These are phyloP conservation scores for Abrostola tripartita DNA, from an alignment of 2,888 invertebrate genomes.

Conservation along the genomic window DNA sequence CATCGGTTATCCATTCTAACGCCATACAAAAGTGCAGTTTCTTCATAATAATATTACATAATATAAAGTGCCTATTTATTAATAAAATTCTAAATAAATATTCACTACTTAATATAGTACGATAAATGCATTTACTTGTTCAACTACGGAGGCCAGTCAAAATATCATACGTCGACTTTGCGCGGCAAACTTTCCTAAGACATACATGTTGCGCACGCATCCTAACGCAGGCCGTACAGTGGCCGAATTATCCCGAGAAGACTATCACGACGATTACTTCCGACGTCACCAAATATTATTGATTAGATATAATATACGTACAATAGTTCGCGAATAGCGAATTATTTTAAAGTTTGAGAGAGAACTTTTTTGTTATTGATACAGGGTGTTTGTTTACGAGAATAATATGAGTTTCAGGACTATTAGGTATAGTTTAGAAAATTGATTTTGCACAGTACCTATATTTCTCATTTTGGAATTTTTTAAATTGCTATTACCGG, in stretches of 20 bases:
- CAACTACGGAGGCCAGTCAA: conserved; percentile 50
- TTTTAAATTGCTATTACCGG: too few relatives aligned
- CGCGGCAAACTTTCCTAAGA: conserved; percentile 11
- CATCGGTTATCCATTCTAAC: neutral
- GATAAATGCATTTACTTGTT: conserved; percentile 48
- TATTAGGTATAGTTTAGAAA: too few relatives aligned
- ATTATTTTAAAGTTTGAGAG: too few relatives aligned
- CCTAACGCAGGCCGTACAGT: neutral
- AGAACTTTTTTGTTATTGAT: too few relatives aligned
- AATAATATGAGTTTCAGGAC: too few relatives aligned
- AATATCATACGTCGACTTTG: conserved; percentile 12
- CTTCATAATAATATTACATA: neutral
- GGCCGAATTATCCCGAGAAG: neutral
- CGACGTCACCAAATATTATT: neutral
- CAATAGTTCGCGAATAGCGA: too few relatives aligned
- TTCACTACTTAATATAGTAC: conserved; percentile 29
- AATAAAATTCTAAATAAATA: conserved; percentile 27
- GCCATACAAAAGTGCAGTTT: conserved; percentile 3
- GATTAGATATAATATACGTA: too few relatives aligned
- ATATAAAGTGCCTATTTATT: conserved; percentile 2
- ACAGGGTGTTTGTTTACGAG: too few relatives aligned
- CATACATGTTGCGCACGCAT: neutral
- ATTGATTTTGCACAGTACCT: too few relatives aligned
- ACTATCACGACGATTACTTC: neutral
- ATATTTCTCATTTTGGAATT: too few relatives aligned